Percentiles rank a stretch among this genome's conserved stretches.
These are phyloP conservation scores for Acanthosepion esculentum DNA, from an alignment of 2,888 invertebrate species.

Conservation along the genomic window DNA sequence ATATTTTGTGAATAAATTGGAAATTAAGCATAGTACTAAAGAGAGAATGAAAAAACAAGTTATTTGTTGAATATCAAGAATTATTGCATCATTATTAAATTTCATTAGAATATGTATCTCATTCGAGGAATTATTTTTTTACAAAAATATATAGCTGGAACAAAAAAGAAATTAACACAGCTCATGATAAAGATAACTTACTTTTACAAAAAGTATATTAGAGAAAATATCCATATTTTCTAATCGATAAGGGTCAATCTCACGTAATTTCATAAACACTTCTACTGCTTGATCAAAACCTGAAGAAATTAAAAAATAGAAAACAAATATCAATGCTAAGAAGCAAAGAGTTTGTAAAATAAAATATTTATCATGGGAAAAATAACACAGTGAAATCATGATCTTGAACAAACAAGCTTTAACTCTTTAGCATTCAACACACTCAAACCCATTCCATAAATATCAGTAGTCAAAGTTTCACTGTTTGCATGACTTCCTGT, in stretches of 20 bases:
- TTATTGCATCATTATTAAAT: background rate
- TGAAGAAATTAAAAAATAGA: slow-evolving; percentile 74
- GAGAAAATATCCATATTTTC: slow-evolving; percentile 98
- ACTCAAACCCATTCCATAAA: too few relatives aligned
- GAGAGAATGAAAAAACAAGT: too few relatives aligned
- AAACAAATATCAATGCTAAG: background rate
- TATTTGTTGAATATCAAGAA: background rate
- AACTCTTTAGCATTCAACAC: too few relatives aligned
- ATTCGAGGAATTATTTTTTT: background rate
- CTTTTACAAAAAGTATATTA: slow-evolving; percentile 92
- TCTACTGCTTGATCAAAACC: slow-evolving; percentile 92
- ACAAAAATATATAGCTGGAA: background rate
- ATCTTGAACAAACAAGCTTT: too few relatives aligned
- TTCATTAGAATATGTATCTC: too few relatives aligned
- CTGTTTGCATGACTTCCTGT: too few relatives aligned
- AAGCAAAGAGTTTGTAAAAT: background rate
- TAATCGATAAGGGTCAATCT: slow-evolving; percentile 91
- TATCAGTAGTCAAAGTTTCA: too few relatives aligned
- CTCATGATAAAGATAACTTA: slow-evolving; percentile 52
- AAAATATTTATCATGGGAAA: background rate
- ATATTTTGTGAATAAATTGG: too few relatives aligned
- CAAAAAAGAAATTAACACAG: too few relatives aligned
- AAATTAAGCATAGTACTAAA: too few relatives aligned
- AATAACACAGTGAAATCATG: background rate
- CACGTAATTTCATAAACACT: slow-evolving; percentile 87